Conservation (phyloP, 2,888 invertebrate species). For the Amphipoea oculea region DNA sequence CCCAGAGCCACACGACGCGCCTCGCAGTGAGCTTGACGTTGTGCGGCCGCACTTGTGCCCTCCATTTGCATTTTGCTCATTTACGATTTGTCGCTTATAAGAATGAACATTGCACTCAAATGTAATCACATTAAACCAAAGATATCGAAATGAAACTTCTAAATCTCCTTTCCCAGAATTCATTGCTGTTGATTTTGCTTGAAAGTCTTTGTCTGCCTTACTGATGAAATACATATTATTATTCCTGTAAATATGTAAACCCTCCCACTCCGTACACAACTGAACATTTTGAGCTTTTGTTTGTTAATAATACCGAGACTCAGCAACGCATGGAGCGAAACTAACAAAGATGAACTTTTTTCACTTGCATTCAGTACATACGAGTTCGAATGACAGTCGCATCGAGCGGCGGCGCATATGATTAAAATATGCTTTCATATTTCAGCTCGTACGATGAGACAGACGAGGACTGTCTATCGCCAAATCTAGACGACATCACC, state of each 20-base stretch:
- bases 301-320: conserved; percentile 81
- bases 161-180: conserved; percentile 67
- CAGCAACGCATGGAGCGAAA: conserved; percentile 86
- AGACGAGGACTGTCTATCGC: conserved; percentile 92
- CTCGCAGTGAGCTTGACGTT: conserved; percentile 73
- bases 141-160: conserved; percentile 55
- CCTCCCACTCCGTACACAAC: conserved; percentile 66
- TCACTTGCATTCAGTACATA: conserved; percentile 89
- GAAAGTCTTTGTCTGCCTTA: conserved; percentile 87
- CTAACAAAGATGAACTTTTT: conserved; percentile 81
- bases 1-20: conserved; percentile 60
- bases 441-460: conserved; percentile 93
- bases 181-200: conserved; percentile 80
- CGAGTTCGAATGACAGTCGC: conserved; percentile 57
- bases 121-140: conserved; percentile 59
- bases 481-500: conserved; percentile 92
- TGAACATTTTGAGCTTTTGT: conserved; percentile 82
- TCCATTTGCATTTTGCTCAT: conserved; percentile 78
- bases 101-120: conserved; percentile 77
- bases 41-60: conserved; percentile 60
- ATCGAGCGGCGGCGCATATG: background rate
- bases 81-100: conserved; percentile 78
- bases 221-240: conserved; percentile 84
- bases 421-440: conserved; percentile 55
- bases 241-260: conserved; percentile 80